These are phyloP conservation scores for Trinectes maculatus DNA, from an alignment of 2,113 vertebrate genomes.

Conservation along the genomic window DNA sequence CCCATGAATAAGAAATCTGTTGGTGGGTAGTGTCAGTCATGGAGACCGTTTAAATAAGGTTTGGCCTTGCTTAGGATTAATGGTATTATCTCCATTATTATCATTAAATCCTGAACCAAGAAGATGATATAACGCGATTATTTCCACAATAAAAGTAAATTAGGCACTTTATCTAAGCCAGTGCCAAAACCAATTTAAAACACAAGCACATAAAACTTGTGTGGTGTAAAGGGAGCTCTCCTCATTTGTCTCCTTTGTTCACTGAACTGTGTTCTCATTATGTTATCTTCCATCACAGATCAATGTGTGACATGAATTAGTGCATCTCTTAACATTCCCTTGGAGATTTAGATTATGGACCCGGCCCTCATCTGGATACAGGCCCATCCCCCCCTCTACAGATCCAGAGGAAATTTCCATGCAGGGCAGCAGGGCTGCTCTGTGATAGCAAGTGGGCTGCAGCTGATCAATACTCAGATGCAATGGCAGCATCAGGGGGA, in stretches of 20 bases:
- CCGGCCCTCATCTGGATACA: conserved; percentile 22
- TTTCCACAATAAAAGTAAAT: conserved; percentile 63
- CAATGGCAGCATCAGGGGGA: conserved; percentile 64
- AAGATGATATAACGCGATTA: conserved; percentile 43
- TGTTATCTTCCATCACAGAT: conserved; percentile 67
- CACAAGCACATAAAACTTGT: conserved; percentile 52
- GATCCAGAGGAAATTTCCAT: conserved; percentile 52
- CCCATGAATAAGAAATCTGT: conserved; percentile 25
- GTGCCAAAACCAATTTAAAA: conserved; percentile 57
- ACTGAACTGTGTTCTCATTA: conserved; percentile 64
- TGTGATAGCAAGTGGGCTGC: conserved; percentile 65
- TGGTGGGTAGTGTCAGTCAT: conserved; percentile 11
- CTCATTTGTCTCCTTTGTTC: conserved; percentile 50
- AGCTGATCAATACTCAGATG: conserved; percentile 73
- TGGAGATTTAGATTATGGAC: conserved; percentile 64
- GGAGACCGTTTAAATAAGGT: conserved; percentile 40
- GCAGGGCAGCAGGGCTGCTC: conserved; percentile 53
- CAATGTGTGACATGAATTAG: conserved; percentile 74
- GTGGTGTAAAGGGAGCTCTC: conserved; percentile 40
- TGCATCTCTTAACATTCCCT: conserved; percentile 57
- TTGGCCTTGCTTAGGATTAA: conserved; percentile 36
- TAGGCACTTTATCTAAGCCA: conserved; percentile 57
- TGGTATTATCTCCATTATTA: conserved; percentile 40
- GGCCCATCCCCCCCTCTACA: conserved; percentile 40
- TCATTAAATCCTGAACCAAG: conserved; percentile 53